phyloP scores from a whole-genome alignment of 2,797 vertebrate genomes.

The Melopsittacus undulatus region DNA sequence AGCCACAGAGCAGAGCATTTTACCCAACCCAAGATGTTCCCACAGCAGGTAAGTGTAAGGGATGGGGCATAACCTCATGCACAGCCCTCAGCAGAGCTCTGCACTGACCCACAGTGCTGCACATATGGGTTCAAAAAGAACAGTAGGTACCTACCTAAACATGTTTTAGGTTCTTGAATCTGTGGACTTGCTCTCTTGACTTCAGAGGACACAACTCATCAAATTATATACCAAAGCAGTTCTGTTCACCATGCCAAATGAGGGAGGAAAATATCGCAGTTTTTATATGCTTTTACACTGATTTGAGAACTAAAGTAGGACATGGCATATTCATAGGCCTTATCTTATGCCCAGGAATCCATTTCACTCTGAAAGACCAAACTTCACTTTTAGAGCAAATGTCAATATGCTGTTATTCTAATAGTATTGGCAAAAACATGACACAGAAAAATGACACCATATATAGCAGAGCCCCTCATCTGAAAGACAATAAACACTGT shows the following conservation, averaged over 20 bases:
- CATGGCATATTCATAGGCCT: neutral
- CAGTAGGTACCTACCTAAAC: fast-evolving
- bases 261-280: neutral
- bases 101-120: neutral
- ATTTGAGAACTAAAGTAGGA: neutral
- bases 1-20: neutral
- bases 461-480: neutral
- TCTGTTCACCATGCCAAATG: neutral
- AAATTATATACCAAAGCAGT: neutral
- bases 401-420: neutral
- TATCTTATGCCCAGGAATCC: neutral
- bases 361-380: neutral
- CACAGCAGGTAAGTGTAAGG: fast-evolving
- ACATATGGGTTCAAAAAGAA: fast-evolving
- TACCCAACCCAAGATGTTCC: neutral
- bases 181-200: neutral
- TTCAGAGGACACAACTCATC: neutral
- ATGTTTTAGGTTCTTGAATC: fast-evolving
- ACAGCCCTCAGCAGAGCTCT: neutral
- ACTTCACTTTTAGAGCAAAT: neutral
- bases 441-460: neutral
- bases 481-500: neutral
- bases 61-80: fast-evolving
- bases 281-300: neutral
- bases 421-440: neutral